These are phyloP conservation scores for Linyphia triangularis DNA, from an alignment of 2,888 invertebrate genomes.

Conservation along the genomic window DNA sequence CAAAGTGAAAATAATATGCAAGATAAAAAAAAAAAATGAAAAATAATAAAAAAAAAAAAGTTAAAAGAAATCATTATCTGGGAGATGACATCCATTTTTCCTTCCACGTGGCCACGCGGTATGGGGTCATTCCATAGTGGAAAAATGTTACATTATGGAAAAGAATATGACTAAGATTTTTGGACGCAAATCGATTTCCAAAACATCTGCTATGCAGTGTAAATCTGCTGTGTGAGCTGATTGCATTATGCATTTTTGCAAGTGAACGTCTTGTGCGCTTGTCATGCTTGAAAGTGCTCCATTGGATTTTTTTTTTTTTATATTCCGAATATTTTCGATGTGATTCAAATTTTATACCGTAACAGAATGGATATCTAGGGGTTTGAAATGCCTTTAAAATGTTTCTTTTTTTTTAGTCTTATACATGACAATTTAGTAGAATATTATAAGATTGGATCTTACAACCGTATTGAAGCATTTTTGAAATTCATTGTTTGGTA, in stretches of 20 bases:
- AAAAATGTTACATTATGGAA: conserved; percentile 52
- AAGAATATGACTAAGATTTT: conserved; percentile 60
- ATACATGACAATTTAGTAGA: no score
- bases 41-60: conserved; percentile 3
- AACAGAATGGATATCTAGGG: background rate
- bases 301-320: conserved; percentile 50
- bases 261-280: background rate
- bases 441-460: no score
- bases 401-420: no score
- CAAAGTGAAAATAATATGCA: conserved; percentile 42
- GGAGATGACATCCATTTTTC: conserved; percentile 55
- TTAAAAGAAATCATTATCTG: conserved; percentile 54
- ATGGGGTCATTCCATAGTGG: conserved; percentile 53
- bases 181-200: conserved; percentile 61
- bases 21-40: conserved; percentile 17
- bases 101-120: conserved; percentile 14
- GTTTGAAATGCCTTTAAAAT: background rate
- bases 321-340: conserved; percentile 10
- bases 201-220: conserved; percentile 68
- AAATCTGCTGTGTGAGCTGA: conserved; percentile 51
- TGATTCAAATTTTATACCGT: conserved; percentile 15
- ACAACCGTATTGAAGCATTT: no score
- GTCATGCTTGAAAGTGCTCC: conserved; percentile 9
- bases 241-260: conserved; percentile 59
- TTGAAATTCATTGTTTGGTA: no score